Evolutionary conservation across 1,140 invertebrate species (phyloP), one percentile per base, ranked within the genome.

Genomic region (Frieseomelitta varia): DNA sequence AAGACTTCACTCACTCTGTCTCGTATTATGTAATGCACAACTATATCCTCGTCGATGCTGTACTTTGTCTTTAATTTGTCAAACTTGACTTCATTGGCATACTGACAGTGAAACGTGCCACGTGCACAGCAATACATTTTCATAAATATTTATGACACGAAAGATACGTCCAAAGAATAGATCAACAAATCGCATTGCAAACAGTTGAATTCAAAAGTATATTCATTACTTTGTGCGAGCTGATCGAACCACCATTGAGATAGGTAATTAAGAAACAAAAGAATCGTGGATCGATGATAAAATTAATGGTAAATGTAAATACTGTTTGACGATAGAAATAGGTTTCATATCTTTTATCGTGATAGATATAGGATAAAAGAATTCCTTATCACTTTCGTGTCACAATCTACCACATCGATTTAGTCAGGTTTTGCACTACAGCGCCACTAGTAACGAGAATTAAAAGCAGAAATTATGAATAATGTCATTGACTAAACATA

Each of bases 101-200:
- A 73, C 39, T 61, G 68, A 30, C 68, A 81, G 19, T 47, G 56
- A 51, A 63, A 21, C 12, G 34, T 73, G 53, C 53, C 53, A 55
- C 68, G 30, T n/a, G 65, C 30, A 24, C 68, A 81, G 79, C 79
- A 81, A 61, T 81, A 51, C 79, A 81, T 81, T 81, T 81, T 58
- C n/a, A 65, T 53, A 17, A 21, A 81, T 65, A 61, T 75, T 74
- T 39, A 30, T 11, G 24, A 19, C 17, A n/a, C n/a, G 47, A n/a
- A 65, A 53, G 15, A 71, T 19, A 53, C 15, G 47, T 30, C 21
- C 21, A 19, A 34, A 24, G 21, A 2, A n/a, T 51, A 81, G 11
- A 14, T 51, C 55, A 19, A 39, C 27, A 24, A 19, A 71, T 30
- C 39, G 39, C 14, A 53, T 30, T 63, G 71, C 27, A 74, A 53